Base-by-base conservation (phyloP, 2,797 vertebrate genomes). In the Liparis tanakae region DNA sequence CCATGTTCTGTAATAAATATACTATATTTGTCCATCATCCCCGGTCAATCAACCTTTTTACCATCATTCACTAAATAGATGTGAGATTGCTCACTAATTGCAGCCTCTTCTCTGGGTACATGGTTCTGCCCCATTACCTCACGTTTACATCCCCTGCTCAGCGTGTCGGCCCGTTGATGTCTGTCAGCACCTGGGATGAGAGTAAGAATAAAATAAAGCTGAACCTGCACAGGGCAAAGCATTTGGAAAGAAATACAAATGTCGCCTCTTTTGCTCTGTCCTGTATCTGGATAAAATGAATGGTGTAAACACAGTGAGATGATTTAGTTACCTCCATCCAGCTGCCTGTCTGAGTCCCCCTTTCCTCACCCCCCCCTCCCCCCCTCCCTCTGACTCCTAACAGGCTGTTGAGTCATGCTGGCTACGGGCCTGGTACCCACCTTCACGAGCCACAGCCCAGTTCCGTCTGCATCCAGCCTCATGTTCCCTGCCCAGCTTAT, bases 261-360 rank as follows among this genome's bases (percentile, higher is more conserved):
- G 65, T 69, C 0, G 0, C 0, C 14, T 18, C 0, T 60, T 73
- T 68, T 25, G 10, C 14, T 7, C 7, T 3, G 6, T 62, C 20
- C 12, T 39, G 25, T 30, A 9, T 9, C 34, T 64, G 34, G 63
- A 53, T 9, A 25, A 64, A 56, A 53, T 74, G 48, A 70, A 41
- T 56, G 3, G 22, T 33, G 48, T 55, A 71, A 85, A 83, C 75
- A 66, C 10, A 9, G 70, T n/a, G 41, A 74, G 71, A 74, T 76
- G 58, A 74, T 73, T 65, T 55, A 2, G 44, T 61, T 30, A n/a
- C 54, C 37, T 80, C 20, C 66, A 70, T 85, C 73, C 64, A 74
- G 86, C 81, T 86, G 93, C 78, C 81, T 69, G 89, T 94, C 91
- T 83, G 80, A 92, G 84, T 90, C 85, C 91, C 91, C 92, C 90